Base-by-base conservation (phyloP, 2,113 vertebrate genomes). In the Psammodynastes pulverulentus region DNA sequence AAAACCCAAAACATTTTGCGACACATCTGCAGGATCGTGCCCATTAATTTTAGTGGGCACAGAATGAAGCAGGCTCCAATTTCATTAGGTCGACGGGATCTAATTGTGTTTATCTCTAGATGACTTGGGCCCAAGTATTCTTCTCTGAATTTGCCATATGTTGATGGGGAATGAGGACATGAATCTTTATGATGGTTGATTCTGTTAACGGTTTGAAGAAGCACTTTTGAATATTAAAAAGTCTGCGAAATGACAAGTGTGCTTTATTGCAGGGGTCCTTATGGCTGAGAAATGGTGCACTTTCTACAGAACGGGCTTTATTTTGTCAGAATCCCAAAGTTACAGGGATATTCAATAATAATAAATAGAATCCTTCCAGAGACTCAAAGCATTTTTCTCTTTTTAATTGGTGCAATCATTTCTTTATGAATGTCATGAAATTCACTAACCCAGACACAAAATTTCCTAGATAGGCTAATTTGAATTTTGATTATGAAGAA, bases 281-380 rank as follows among this genome's bases (percentile, higher is more conserved):
- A 93, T 72, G 85, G 86, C 13, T 94, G 52, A n/a, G 87, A 92
- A 95, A 94, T 94, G 95, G 90, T 90, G 1, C 23, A 90, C 39
- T 89, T 93, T 89, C 87, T 94, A 90, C 88, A 94, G 62, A 95
- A 46, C 39, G 15, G 86, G 26, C 2, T 26, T 9, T 95, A 48
- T 92, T 95, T 92, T 93, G 53, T 93, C 26, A 94, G 48, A 62
- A 93, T 92, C 84, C 58, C 21, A 92, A 79, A 94, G 87, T 95
- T 95, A n/a, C 58, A 92, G 91, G 52, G 9, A 67, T 92, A 93
- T 88, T 91, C 95, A 95, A 84, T 92, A 93, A 84, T 92, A 93
- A 87, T 92, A 95, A 95, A 43, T 88, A 19, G 67, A 56, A 79
- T 3, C 24, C 54, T 84, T 93, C 91, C 9, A n/a, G 90, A 46